A percentile compares a stretch with the other conserved stretches of the same genome.
These are phyloP conservation scores for Silurus meridionalis DNA, from an alignment of 2,113 vertebrate species.

Conservation along the genomic window DNA sequence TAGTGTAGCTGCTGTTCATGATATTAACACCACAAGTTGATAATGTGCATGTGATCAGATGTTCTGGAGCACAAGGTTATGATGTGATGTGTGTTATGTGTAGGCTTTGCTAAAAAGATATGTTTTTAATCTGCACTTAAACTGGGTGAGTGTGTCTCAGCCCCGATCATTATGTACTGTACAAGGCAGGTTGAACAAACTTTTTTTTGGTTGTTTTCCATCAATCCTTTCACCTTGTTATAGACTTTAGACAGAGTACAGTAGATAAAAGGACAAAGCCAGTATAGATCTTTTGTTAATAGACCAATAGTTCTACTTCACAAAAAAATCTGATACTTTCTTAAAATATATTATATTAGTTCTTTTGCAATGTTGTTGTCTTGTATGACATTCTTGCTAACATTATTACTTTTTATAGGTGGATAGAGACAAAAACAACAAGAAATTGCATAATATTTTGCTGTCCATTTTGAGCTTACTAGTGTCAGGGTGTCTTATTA, in stretches of 20 bases:
- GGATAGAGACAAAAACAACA: neutral
- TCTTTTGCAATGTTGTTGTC: neutral
- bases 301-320: neutral
- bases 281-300: neutral
- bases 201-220: neutral
- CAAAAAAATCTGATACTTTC: neutral
- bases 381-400: neutral
- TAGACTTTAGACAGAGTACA: neutral
- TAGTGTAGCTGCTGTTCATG: no score
- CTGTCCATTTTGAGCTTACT: constrained; percentile 33
- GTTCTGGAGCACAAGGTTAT: no score
- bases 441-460: neutral
- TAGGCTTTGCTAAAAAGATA: no score
- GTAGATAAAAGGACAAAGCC: neutral
- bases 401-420: neutral
- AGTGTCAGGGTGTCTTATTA: constrained; percentile 67
- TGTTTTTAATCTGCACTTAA: no score
- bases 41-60: no score
- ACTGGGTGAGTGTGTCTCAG: no score
- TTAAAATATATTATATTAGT: neutral
- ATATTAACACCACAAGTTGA: no score
- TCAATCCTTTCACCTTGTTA: neutral
- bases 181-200: neutral
- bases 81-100: no score
- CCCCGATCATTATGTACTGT: neutral